Base-by-base conservation (phyloP, 2,888 invertebrate genomes). In the Orthonychiurus folsomi region DNA sequence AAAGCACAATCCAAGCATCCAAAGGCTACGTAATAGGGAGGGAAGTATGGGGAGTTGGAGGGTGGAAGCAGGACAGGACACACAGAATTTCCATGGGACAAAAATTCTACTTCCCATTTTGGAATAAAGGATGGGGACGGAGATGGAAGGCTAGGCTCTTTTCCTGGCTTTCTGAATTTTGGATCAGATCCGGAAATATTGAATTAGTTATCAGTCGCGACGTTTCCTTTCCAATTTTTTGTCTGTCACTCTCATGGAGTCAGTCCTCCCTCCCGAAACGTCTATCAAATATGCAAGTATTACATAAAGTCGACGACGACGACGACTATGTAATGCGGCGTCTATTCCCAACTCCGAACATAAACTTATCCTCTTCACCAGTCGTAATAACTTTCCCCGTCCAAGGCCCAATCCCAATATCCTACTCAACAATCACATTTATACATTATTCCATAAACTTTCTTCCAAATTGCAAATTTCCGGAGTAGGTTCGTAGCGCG, bases 161-260 rank as follows among this genome's bases (percentile, higher is more conserved):
- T 47, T 50, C 50, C 50, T 56, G 56, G 50, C 56, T 61, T 56
- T 61, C 50, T 61, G 60, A 61, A 56, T 61, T 61, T 61, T 56
- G 48, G 50, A 56, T 61, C 56, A 28, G 56, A 52, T 60, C 56
- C 61, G 56, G 50, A 61, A 56, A 56, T 56, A 61, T 61, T 61
- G 50, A 54, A 60, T 60, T 60, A 60, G 60, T 60, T 55, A 55
- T 47, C 58, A 58, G 47, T 58, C 58, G 24, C 37, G 48, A 55
- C 55, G 60, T 60, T 60, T 60, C 60, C 60, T 60, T 55, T 55
- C 55, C 54, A 55, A 60, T 60, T 60, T 60, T 60, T 60, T 48
- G 9, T 25, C 37, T 48, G 24, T 50, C 50, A 28, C 52, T n/a
- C 50, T 26, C 52, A 5, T 37, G n/a, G n/a, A n/a, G n/a, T n/a